Evolutionary conservation across 2,113 vertebrate genomes (phyloP), one percentile per base, ranked within the genome.

Genomic region (Microtus oregoni): DNA sequence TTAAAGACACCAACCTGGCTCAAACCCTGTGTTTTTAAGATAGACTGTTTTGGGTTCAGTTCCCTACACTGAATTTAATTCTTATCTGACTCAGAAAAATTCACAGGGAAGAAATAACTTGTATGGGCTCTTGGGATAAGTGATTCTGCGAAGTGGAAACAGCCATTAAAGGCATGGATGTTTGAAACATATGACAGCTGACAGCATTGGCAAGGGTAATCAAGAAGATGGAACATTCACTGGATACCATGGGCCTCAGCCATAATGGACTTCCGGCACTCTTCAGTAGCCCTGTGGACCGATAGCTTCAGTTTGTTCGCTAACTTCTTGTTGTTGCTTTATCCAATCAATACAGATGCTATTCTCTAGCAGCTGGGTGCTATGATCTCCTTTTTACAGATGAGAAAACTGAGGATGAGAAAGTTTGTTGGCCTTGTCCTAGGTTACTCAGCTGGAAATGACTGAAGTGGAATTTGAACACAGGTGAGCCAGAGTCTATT

Each of bases 101-200:
- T 91, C 67, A 72, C 2, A 15, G 38, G 63, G 86, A 95, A 96
- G 68, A 41, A 92, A 89, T 79, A 63, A 93, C 92, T 95, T 91
- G 47, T 63, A 75, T 68, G 35, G 87, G 75, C 47, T 92, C 93
- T 81, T 96, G 70, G 41, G 52, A 86, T 86, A 92, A 68, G 68
- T 77, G 82, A 89, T 91, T 96, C 38, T 55, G 41, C 9, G 17
- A 47, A 44, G 58, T 94, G 73, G 85, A 93, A 94, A 87, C 41
- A 90, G 7, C 38, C 47, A 86, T 93, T 65, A 44, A 81, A 92
- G 44, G 75, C 55, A 65, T 35, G 32, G 28, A 38, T 4, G 6
- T 91, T 93, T 92, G 52, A 92, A 92, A 94, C 91, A 22, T 85
- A 72, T 94, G 88, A 90, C 81, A 92, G 32, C 44, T 86, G 72